phyloP scores from a whole-genome alignment of 1,140 invertebrate species.

The Lysiphlebus fabarum region DNA sequence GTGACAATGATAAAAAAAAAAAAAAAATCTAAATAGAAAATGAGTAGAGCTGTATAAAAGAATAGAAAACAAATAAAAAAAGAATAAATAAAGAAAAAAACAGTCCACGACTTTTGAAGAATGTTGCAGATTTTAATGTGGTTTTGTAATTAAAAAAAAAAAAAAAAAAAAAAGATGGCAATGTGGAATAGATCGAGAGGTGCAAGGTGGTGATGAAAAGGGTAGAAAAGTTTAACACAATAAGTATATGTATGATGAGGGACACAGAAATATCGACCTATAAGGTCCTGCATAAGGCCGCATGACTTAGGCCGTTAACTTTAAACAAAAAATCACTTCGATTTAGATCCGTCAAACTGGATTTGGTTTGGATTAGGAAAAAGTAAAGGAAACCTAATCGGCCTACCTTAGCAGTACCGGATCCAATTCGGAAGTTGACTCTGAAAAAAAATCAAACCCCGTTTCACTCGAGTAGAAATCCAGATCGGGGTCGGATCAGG shows the following conservation, averaged over 20 bases:
- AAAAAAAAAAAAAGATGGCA: slow-evolving; percentile 18
- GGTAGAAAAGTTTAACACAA: slow-evolving; percentile 16
- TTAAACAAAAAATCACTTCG: no score
- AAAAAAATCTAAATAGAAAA: background rate
- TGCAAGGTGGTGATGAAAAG: background rate
- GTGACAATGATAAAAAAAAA: slow-evolving; percentile 7
- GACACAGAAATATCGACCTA: slow-evolving; percentile 28
- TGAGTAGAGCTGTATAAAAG: background rate
- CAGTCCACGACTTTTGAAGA: slow-evolving; percentile 24
- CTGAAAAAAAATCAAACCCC: no score
- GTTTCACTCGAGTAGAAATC: no score
- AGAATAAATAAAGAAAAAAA: slow-evolving; percentile 18
- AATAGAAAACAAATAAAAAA: slow-evolving; percentile 3
- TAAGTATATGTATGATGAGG: no score
- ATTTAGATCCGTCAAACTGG: no score
- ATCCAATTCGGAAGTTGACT: no score
- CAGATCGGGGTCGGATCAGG: no score
- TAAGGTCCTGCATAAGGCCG: slow-evolving; percentile 21
- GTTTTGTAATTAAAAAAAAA: slow-evolving; percentile 28
- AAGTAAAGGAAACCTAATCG: no score
- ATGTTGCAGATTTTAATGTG: slow-evolving; percentile 21
- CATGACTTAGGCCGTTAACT: no score
- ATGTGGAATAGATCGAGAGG: background rate
- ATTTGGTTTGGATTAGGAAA: no score
- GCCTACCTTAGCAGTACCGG: no score